phyloP scores from a whole-genome alignment of 1,140 invertebrate genomes.

The Micrasema minimum region DNA sequence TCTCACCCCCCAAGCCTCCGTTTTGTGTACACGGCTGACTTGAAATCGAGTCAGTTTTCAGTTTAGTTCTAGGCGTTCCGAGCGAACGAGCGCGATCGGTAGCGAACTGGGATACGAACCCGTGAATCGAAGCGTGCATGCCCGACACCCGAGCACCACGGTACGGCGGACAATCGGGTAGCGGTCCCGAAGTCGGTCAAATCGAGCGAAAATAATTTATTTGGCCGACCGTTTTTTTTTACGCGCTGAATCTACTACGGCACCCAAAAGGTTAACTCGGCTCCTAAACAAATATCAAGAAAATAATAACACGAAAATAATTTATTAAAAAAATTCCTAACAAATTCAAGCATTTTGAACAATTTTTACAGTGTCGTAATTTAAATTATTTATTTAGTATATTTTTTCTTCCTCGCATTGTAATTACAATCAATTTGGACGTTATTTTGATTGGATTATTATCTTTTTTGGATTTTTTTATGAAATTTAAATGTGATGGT shows the following conservation, averaged over 20 bases:
- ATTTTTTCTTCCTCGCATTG: too few species aligned
- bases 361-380: too few species aligned
- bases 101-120: slow-evolving; percentile 38
- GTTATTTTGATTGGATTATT: too few species aligned
- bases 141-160: slow-evolving; percentile 22
- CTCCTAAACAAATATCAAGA: slow-evolving; percentile 7
- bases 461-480: slow-evolving; percentile 10
- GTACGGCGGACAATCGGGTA: slow-evolving; percentile 22
- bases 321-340: too few species aligned
- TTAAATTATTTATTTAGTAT: too few species aligned
- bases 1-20: neutral
- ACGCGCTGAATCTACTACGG: neutral
- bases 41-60: slow-evolving; percentile 44
- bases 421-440: too few species aligned
- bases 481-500: slow-evolving; percentile 35
- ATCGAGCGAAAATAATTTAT: slow-evolving; percentile 42
- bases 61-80: slow-evolving; percentile 33
- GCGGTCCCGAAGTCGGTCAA: slow-evolving; percentile 26
- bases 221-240: slow-evolving; percentile 29
- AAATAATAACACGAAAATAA: too few species aligned
- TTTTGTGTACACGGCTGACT: slow-evolving; percentile 41
- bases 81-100: slow-evolving; percentile 28
- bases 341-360: too few species aligned
- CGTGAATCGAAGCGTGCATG: slow-evolving; percentile 22
- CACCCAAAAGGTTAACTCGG: slow-evolving; percentile 6